Percentiles rank a stretch among this genome's conserved stretches.
Evolutionary conservation across 2,113 vertebrate genomes (phyloP).

Genomic region (Rattus norvegicus): GRCr8 NC_086032.1:30596501-30597000

Average conservation of each 20-base stretch:
- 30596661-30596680: not conserved
- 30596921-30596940: not conserved
- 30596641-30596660: not conserved
- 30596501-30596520: not conserved
- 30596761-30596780: not conserved
- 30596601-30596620: not conserved
- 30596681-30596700: not conserved
- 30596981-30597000: not conserved
- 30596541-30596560: not conserved
- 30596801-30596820: not conserved
- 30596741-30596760: not conserved
- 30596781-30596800: not conserved
- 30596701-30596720: not conserved
- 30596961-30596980: not conserved
- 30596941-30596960: not conserved
- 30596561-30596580: not conserved
- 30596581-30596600: not conserved
- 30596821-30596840: not conserved
- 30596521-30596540: not conserved
- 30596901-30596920: not conserved
- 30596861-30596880: not conserved
- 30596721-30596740: not conserved
- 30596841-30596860: not conserved
- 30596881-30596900: not conserved
- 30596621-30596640: not conserved